Evolutionary conservation across 64 coral and sea anemone genomes (phyloP).

Genomic region (Stichodactyla helianthus): DNA sequence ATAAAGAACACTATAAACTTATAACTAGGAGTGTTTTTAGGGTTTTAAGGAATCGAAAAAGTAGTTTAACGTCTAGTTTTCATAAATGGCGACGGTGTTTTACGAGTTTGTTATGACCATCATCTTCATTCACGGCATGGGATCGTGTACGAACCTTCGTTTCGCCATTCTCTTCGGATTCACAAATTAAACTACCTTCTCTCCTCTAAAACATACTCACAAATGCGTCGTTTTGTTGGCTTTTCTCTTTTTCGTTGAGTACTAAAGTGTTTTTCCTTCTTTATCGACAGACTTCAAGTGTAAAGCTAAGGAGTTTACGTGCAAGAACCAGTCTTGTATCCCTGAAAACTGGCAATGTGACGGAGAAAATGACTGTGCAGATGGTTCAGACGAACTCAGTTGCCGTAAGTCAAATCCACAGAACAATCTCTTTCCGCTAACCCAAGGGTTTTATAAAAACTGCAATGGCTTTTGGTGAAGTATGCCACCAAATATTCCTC

Average conservation of each 20-base stretch:
- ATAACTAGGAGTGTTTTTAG: not conserved
- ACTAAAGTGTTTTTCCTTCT: slow-evolving; percentile 6
- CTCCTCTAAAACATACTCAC: not conserved
- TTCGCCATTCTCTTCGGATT: not conserved
- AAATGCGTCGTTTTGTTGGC: not conserved
- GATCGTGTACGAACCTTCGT: not conserved
- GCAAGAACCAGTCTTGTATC: slow-evolving; percentile 43
- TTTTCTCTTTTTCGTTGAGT: not conserved
- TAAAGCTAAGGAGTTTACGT: slow-evolving; percentile 39
- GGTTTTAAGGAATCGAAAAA: not conserved
- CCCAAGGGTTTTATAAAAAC: not conserved
- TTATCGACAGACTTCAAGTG: slow-evolving; percentile 26
- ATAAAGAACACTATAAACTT: not conserved
- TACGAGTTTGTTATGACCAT: slow-evolving; percentile 5
- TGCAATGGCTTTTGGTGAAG: not conserved
- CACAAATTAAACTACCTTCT: not conserved
- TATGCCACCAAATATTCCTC: not conserved
- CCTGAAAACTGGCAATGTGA: slow-evolving; percentile 64
- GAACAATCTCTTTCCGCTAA: not conserved
- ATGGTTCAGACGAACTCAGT: slow-evolving; percentile 55
- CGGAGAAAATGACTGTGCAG: slow-evolving; percentile 68
- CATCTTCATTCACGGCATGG: slow-evolving; percentile 18
- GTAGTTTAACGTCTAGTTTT: not conserved
- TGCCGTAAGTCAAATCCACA: slow-evolving; percentile 45
- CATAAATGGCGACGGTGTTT: not conserved